Base-by-base conservation (phyloP, 2,797 vertebrate genomes). In the Thalassophryne amazonica region DNA sequence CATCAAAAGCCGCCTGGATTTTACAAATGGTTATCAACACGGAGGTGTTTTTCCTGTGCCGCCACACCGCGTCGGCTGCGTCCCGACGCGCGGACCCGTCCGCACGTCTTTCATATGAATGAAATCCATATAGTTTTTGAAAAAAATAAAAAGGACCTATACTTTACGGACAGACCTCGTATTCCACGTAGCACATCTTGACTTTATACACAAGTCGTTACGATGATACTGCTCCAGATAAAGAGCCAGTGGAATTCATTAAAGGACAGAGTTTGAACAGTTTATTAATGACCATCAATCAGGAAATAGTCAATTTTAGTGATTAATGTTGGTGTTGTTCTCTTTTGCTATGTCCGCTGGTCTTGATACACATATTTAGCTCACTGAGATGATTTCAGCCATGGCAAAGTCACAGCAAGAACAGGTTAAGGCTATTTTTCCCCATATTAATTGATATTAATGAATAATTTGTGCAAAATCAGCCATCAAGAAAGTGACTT, bases 221-320 rank as follows among this genome's bases (percentile, higher is more conserved):
- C 28, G 54, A 37, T 59, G 61, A 50, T 36, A 38, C 51, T 0
- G 4, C 18, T 4, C 7, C 34, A 45, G 46, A 67, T 37, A 34
- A 37, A 48, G 48, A 35, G 55, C 62, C 76, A 73, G 78, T 74
- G 49, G 21, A 16, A 58, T 50, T 65, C 60, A 47, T 46, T 50
- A 53, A 56, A 72, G 52, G 78, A 54, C 48, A 56, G 45, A 68
- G 50, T 34, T 17, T 30, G 45, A 41, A 45, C 51, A 34, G 2
- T 42, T 73, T 79, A 60, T 66, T 62, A 41, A 65, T 61, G 59
- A 67, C 42, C 60, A 76, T 86, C 69, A 71, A 76, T 81, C 71
- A 71, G 48, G 25, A 52, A 63, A 46, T 58, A 65, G 59, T 82
- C 80, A 45, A 77, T 82, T 85, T 79, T 14, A 53, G 45, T 79